Base-by-base conservation (phyloP, 2,113 vertebrate genomes). In the Meriones unguiculatus region DNA sequence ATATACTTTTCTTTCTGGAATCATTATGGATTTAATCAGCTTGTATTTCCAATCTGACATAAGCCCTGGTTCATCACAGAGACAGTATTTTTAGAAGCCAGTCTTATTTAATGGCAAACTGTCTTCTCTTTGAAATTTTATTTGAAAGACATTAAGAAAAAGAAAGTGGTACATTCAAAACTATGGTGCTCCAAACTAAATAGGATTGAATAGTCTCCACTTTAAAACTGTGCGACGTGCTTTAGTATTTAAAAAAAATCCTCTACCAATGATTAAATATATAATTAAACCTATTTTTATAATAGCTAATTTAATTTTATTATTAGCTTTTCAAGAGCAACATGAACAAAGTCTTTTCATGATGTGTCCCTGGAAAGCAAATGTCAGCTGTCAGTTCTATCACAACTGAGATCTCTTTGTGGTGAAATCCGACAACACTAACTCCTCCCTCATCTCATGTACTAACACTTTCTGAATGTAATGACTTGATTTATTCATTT, bases 331-430 rank as follows among this genome's bases (percentile, higher is more conserved):
- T 94, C 77, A 97, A 89, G 92, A 95, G 97, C 64, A 86, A 91
- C 82, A 87, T 62, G 95, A 97, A 95, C 86, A 97, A 96, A 96
- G 73, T 12, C 76, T 97, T 93, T 67, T 92, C 50, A 91, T 91
- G 54, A 80, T 95, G 41, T 92, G 76, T 97, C 64, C 95, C 95
- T 97, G 88, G 97, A 97, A 97, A 97, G 93, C 38, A 73, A 96
- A 84, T 92, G 95, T 94, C 96, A 97, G 90, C 88, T 97, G 96
- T 97, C 96, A 98, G 41, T 93, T 97, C 54, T 95, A 80, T 96
- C 91, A 70, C 77, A 89, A 89, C 35, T 46, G 38, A 87, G 88
- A 94, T 95, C 67, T 93, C 67, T 92, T 81, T 32, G 18, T 76
- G 75, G 64, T 90, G 59, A 94, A 97, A 95, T 92, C 38, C 81